A percentile compares a stretch with the other conserved stretches of the same genome.
Evolutionary conservation across 2,797 vertebrate species (phyloP).

Genomic region (Leuciscus waleckii): DNA sequence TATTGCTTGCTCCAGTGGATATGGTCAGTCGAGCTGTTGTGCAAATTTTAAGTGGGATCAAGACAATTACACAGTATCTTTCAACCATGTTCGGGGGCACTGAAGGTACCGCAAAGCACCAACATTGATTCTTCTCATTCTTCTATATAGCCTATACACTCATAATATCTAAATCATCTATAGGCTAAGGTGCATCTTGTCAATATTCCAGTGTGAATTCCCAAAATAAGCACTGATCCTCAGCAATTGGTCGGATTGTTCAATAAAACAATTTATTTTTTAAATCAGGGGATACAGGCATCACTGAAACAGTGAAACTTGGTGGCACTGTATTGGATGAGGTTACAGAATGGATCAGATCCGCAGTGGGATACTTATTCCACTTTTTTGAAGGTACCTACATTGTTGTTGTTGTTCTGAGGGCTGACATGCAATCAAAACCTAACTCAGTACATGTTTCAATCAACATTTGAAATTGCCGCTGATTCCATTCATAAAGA

Average conservation of each 20-base stretch:
- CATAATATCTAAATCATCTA: background rate
- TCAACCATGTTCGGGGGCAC: constrained; percentile 18
- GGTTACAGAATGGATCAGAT: constrained; percentile 45
- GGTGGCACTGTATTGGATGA: constrained; percentile 45
- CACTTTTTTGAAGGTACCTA: constrained; percentile 59
- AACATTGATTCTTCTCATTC: background rate
- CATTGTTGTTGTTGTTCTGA: background rate
- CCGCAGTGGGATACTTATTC: constrained; percentile 43
- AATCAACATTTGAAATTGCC: constrained; percentile 2
- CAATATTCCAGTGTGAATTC: constrained; percentile 50
- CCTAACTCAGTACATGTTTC: background rate
- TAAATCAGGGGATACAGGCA: constrained; percentile 23
- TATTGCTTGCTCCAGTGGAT: constrained; percentile 32
- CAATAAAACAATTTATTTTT: no score
- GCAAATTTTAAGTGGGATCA: constrained; percentile 30
- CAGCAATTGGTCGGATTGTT: background rate
- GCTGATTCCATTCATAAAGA: background rate
- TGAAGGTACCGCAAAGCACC: constrained; percentile 38
- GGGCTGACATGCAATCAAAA: background rate
- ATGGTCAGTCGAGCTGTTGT: constrained; percentile 35
- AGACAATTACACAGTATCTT: constrained; percentile 21
- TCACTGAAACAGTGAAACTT: constrained; percentile 37
- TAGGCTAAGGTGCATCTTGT: background rate
- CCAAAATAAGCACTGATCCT: constrained; percentile 69
- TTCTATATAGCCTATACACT: background rate